Base-by-base conservation (phyloP, 2,888 invertebrate genomes). In the Limulus polyphemus region DNA sequence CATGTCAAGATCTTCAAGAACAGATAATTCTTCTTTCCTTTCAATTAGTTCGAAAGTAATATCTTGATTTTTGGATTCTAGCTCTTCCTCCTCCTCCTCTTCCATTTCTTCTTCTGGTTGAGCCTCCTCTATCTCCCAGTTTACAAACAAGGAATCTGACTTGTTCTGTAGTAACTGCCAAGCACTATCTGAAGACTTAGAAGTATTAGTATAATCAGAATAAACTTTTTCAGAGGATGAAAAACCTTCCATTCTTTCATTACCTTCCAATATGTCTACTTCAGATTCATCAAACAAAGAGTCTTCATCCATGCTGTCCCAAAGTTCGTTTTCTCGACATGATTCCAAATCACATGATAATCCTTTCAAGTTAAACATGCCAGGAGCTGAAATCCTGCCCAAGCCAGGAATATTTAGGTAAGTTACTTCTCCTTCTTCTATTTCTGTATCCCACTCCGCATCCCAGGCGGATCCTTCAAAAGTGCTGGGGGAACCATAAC, bases 401-500 rank as follows among this genome's bases (percentile, higher is more conserved):
- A 70, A 62, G 10, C 69, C 70, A 12, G 68, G 68, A 14, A 70
- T 60, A 56, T 67, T 62, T 11, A 65, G 63, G 13, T 60, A 51
- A 59, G 61, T 60, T 5, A 56, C 64, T 49, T 68, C 63, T 11
- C 54, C 57, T 47, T 63, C 62, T 17, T 17, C 32, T 7, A 56
- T 47, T 59, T 65, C 64, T 47, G 62, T 60, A 61, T 67, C 64
- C 64, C 64, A 67, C 55, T 69, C 69, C 10, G 69, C 63, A 61
- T 68, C 70, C 71, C 71, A 72, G 13, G 69, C 71, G 14, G 67
- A 68, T 51, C 60, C 63, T 59, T 72, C 72, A 65, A 73, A 73
- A 56, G 71, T 71, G 49, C 72, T 72, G 0, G 72, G 73, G 4
- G 71, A 71, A 10, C 72, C 72, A 54, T 69, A 69, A 7, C 72